Evolutionary conservation across 1,140 invertebrate species (phyloP).

Genomic region (Drosophila albomicans): DNA sequence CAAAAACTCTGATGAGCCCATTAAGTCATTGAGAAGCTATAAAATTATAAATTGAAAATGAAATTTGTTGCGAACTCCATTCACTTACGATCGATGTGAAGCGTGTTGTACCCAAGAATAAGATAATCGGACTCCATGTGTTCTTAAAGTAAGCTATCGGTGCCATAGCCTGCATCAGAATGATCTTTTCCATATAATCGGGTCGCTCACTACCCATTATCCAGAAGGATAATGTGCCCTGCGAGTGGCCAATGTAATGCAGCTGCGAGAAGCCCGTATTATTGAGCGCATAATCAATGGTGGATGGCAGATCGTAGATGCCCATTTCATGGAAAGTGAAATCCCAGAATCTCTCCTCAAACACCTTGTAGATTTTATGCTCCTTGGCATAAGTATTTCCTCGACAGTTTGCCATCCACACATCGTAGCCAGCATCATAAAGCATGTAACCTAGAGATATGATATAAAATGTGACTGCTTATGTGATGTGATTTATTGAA

Average conservation of each 20-base stretch:
- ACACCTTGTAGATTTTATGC: not conserved
- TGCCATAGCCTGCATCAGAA: slow-evolving; percentile 16
- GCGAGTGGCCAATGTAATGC: slow-evolving; percentile 40
- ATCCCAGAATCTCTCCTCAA: slow-evolving; percentile 9
- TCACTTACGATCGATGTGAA: not conserved
- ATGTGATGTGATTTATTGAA: not conserved
- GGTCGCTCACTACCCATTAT: slow-evolving; percentile 22
- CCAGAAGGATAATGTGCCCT: slow-evolving; percentile 21
- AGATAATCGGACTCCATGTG: not conserved
- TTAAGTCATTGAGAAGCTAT: not conserved
- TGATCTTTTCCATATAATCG: slow-evolving; percentile 22
- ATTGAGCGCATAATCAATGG: slow-evolving; percentile 17
- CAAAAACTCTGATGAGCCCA: not conserved
- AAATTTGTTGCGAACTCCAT: not conserved
- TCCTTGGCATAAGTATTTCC: slow-evolving; percentile 20
- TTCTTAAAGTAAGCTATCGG: not conserved
- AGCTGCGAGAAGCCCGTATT: not conserved
- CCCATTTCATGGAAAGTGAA: slow-evolving; percentile 38
- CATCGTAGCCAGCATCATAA: slow-evolving; percentile 14
- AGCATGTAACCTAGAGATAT: not conserved
- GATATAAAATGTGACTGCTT: not conserved
- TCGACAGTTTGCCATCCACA: slow-evolving; percentile 24
- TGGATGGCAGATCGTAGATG: slow-evolving; percentile 11
- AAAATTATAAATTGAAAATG: not conserved
- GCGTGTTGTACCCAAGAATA: not conserved